Percentiles rank a stretch among this genome's conserved stretches.
These are phyloP conservation scores for Yasuhikotakia modesta DNA, from an alignment of 2,797 vertebrate species.

Conservation along the genomic window DNA sequence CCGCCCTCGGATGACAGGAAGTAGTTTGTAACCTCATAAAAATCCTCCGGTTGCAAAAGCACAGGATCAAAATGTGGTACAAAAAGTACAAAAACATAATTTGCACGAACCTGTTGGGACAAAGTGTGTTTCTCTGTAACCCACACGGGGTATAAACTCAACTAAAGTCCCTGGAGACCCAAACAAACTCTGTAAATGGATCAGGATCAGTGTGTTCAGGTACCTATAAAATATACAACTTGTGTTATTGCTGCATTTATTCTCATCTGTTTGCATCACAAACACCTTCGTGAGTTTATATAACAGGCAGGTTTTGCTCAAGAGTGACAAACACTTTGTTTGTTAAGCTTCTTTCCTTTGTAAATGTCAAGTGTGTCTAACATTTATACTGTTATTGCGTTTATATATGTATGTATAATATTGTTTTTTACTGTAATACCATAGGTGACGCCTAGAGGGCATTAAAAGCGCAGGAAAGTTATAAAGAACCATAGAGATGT, in stretches of 20 bases:
- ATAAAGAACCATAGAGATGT: not conserved
- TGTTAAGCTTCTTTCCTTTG: too few relatives aligned
- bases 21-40: slow-evolving; percentile 88
- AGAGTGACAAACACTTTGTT: too few relatives aligned
- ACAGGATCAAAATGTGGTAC: not conserved
- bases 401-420: not conserved
- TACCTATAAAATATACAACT: too few relatives aligned
- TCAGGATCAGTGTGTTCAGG: not conserved
- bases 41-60: slow-evolving; percentile 66
- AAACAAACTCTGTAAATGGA: not conserved
- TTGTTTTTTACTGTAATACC: slow-evolving; percentile 10
- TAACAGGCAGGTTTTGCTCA: too few relatives aligned
- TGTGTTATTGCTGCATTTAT: not conserved
- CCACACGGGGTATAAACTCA: too few relatives aligned
- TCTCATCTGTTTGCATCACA: too few relatives aligned
- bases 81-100: not conserved
- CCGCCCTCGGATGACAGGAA: slow-evolving; percentile 81
- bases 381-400: too few relatives aligned
- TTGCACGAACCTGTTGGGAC: slow-evolving; percentile 25
- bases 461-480: too few relatives aligned
- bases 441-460: slow-evolving; percentile 9
- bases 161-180: not conserved
- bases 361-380: too few relatives aligned
- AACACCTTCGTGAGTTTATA: too few relatives aligned
- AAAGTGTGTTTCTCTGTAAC: too few relatives aligned